A percentile compares a stretch with the other conserved stretches of the same genome.
Evolutionary conservation across 2,888 invertebrate species (phyloP).

Genomic region (Stenodera caucasica): DNA sequence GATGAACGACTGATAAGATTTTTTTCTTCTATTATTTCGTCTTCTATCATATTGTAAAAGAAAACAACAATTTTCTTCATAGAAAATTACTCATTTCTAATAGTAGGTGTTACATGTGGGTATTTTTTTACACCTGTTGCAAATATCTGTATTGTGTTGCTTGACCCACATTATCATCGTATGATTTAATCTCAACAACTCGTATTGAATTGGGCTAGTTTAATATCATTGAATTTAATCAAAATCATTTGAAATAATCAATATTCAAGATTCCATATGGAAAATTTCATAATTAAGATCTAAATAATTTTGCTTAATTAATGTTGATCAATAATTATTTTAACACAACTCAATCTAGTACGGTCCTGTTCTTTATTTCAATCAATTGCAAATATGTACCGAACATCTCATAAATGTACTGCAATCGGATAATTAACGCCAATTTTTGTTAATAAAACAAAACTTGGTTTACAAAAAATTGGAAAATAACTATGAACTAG

Average conservation of each 20-base stretch:
- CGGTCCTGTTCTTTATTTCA: background rate
- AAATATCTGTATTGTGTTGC: background rate
- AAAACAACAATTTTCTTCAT: background rate
- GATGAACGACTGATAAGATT: background rate
- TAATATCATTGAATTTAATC: constrained; percentile 1
- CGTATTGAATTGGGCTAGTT: constrained; percentile 1
- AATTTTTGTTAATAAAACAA: no score
- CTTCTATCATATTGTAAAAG: background rate
- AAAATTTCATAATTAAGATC: background rate
- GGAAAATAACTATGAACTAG: background rate
- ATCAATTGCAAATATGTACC: background rate
- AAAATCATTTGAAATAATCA: background rate
- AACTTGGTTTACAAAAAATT: background rate
- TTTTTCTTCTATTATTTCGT: background rate
- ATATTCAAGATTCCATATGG: background rate
- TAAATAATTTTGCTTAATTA: no score
- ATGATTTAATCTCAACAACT: constrained; percentile 14
- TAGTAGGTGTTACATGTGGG: background rate
- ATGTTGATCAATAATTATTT: no score
- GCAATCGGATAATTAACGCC: no score
- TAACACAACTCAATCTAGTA: no score
- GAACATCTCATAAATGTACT: no score
- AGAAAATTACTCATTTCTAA: background rate
- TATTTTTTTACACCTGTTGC: background rate
- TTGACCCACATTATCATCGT: constrained; percentile 12